phyloP scores from a whole-genome alignment of 2,888 invertebrate species.

The Acanthosoma haemorrhoidale region DNA sequence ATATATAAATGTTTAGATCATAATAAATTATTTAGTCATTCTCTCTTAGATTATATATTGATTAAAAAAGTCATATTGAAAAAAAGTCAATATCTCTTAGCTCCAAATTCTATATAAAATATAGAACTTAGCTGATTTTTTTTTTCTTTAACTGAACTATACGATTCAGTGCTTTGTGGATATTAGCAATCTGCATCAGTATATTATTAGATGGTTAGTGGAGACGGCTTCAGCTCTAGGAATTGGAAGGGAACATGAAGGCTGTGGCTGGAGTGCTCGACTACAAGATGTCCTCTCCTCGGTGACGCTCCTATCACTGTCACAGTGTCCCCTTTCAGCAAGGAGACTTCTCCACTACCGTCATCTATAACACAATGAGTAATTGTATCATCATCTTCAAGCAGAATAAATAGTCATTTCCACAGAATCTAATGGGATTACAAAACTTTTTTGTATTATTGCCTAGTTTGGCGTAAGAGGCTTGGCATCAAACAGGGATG shows the following conservation, averaged over 20 bases:
- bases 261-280: constrained; percentile 69
- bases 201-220: constrained; percentile 38
- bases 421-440: too few relatives aligned
- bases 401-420: too few relatives aligned
- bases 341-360: constrained; percentile 53
- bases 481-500: too few relatives aligned
- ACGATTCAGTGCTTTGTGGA: not conserved
- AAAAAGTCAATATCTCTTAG: not conserved
- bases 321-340: constrained; percentile 79
- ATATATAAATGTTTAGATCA: not conserved
- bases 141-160: not conserved
- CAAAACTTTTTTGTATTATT: too few relatives aligned
- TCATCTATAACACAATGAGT: constrained; percentile 47
- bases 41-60: not conserved
- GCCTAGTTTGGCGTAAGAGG: too few relatives aligned
- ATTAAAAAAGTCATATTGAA: too few relatives aligned
- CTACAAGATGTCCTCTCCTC: constrained; percentile 78
- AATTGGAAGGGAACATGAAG: constrained; percentile 78
- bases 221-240: constrained; percentile 61
- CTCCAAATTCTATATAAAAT: not conserved
- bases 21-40: not conserved
- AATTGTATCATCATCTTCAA: too few relatives aligned
- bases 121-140: not conserved
- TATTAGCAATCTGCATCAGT: not conserved
- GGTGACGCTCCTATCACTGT: constrained; percentile 82